Evolutionary conservation across 1,140 invertebrate genomes (phyloP).

Genomic region (Anastrepha obliqua): DNA sequence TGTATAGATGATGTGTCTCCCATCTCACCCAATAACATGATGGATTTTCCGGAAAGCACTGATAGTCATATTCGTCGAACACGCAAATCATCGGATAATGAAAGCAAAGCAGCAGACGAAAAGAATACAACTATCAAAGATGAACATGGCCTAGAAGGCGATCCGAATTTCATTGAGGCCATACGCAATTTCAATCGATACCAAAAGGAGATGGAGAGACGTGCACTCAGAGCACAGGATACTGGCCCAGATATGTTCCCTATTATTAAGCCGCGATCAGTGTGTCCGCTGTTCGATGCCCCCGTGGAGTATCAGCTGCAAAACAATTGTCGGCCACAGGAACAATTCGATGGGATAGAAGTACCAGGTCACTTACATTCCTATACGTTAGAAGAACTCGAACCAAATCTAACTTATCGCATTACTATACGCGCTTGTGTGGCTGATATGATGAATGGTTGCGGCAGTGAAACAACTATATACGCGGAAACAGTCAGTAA

Average conservation of each 20-base stretch:
- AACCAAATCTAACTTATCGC: constrained; percentile 61
- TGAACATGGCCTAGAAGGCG: not conserved
- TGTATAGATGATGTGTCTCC: not conserved
- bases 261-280: constrained; percentile 58
- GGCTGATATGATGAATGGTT: constrained; percentile 63
- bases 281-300: constrained; percentile 59
- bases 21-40: not conserved
- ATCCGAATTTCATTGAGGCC: not conserved
- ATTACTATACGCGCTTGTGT: constrained; percentile 65
- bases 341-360: constrained; percentile 58
- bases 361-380: constrained; percentile 61
- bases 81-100: not conserved
- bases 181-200: not conserved
- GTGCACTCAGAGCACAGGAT: constrained; percentile 60
- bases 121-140: not conserved
- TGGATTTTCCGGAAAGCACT: not conserved
- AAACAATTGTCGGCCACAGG: constrained; percentile 62
- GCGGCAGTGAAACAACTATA: constrained; percentile 59
- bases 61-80: not conserved
- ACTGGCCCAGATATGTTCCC: constrained; percentile 52
- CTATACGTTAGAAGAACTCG: constrained; percentile 55
- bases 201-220: constrained; percentile 50
- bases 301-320: constrained; percentile 60
- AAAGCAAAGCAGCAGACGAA: not conserved
- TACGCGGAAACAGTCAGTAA: constrained; percentile 54